Percentiles rank a stretch among this genome's conserved stretches.
Conservation (phyloP, 2,888 invertebrate species). For the Ellobium chinense region DNA sequence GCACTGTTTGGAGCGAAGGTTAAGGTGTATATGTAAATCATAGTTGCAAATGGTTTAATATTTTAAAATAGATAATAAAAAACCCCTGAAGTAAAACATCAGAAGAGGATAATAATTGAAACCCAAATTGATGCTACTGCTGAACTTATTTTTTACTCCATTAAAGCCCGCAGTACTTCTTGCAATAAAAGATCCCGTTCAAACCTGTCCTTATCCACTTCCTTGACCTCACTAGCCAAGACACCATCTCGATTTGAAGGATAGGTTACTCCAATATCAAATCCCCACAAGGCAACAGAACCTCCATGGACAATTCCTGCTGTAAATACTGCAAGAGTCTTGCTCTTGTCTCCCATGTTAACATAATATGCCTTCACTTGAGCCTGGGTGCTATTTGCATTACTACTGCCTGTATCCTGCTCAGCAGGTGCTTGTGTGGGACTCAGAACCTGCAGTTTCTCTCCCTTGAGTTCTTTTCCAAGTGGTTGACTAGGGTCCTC, state of each 20-base stretch:
- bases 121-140: too few species aligned
- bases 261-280: background rate
- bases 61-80: too few species aligned
- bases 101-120: too few species aligned
- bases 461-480: background rate
- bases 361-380: background rate
- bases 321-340: constrained; percentile 8
- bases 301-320: background rate
- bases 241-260: background rate
- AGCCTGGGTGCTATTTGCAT: background rate
- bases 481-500: background rate
- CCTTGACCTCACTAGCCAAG: background rate
- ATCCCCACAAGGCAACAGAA: constrained; percentile 20
- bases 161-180: background rate
- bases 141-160: background rate
- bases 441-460: background rate
- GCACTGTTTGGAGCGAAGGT: too few species aligned
- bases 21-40: too few species aligned
- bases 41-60: too few species aligned
- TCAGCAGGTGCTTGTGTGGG: background rate
- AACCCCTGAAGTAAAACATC: too few species aligned
- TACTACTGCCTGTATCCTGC: background rate
- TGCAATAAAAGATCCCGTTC: constrained; percentile 15
- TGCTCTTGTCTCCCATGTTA: background rate
- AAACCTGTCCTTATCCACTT: constrained; percentile 16